Evolutionary conservation across 2,888 invertebrate species (phyloP).

Genomic region (Neria commutata): DNA sequence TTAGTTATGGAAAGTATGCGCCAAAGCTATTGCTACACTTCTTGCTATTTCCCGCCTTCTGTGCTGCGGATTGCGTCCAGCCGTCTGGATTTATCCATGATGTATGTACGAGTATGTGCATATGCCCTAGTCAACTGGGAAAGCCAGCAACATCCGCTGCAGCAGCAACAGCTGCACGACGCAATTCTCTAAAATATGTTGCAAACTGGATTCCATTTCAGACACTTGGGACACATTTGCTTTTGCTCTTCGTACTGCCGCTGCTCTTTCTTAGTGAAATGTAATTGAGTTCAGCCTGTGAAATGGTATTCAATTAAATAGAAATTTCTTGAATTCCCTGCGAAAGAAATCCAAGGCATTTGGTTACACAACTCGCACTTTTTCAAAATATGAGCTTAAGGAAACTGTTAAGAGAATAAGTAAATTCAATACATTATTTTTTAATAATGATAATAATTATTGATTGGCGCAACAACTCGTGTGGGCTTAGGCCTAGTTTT

Average conservation of each 20-base stretch:
- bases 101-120: not conserved
- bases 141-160: not conserved
- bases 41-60: not conserved
- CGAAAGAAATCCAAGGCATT: too few species aligned
- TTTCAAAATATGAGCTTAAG: too few species aligned
- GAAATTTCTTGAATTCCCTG: not conserved
- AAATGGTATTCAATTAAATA: not conserved
- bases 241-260: not conserved
- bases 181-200: not conserved
- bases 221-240: not conserved
- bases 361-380: too few species aligned
- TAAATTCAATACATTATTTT: too few species aligned
- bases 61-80: not conserved
- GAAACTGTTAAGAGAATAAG: too few species aligned
- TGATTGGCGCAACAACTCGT: too few species aligned
- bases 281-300: not conserved
- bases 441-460: too few species aligned
- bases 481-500: too few species aligned
- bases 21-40: not conserved
- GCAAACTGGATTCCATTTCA: not conserved
- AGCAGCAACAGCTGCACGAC: not conserved
- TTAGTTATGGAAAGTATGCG: too few species aligned
- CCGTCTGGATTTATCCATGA: too few species aligned
- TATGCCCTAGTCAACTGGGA: not conserved
- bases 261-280: too few species aligned